Evolutionary conservation across 2,888 invertebrate species (phyloP).

Genomic region (Orchestes rusci): DNA sequence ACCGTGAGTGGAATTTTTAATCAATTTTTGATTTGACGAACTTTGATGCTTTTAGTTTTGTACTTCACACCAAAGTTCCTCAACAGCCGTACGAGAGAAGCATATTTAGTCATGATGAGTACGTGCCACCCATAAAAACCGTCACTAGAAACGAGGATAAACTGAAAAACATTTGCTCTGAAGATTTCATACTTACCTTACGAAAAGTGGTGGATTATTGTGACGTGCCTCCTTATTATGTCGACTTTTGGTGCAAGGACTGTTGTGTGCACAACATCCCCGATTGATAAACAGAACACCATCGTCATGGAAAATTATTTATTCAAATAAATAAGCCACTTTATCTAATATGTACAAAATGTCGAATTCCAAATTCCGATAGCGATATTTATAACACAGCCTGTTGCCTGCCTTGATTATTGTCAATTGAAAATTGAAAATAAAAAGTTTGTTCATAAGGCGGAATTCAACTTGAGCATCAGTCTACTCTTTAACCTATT

Average conservation of each 20-base stretch:
- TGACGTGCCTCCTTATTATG: constrained; percentile 32
- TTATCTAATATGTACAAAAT: too few species aligned
- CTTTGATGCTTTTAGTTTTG: constrained; percentile 24
- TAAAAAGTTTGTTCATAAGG: too few species aligned
- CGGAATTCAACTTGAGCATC: not conserved
- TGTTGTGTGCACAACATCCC: constrained; percentile 27
- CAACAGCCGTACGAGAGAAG: constrained; percentile 23
- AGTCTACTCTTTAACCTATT: not conserved
- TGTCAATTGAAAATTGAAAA: too few species aligned
- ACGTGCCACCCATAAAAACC: constrained; percentile 13
- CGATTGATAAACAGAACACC: too few species aligned
- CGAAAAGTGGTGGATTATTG: constrained; percentile 23
- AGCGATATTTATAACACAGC: too few species aligned
- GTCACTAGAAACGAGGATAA: constrained; percentile 25
- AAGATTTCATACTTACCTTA: constrained; percentile 32
- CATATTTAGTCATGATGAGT: constrained; percentile 19
- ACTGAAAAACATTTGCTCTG: constrained; percentile 28
- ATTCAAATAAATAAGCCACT: too few species aligned
- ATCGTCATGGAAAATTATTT: too few species aligned
- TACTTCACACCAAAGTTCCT: constrained; percentile 20
- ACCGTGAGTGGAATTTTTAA: constrained; percentile 16
- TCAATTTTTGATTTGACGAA: not conserved
- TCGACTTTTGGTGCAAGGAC: constrained; percentile 34
- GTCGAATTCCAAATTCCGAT: too few species aligned
- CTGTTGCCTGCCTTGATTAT: too few species aligned